Evolutionary conservation across 2,113 vertebrate genomes (phyloP), one percentile per base, ranked within the genome.

Genomic region (Pseudopipra pipra): DNA sequence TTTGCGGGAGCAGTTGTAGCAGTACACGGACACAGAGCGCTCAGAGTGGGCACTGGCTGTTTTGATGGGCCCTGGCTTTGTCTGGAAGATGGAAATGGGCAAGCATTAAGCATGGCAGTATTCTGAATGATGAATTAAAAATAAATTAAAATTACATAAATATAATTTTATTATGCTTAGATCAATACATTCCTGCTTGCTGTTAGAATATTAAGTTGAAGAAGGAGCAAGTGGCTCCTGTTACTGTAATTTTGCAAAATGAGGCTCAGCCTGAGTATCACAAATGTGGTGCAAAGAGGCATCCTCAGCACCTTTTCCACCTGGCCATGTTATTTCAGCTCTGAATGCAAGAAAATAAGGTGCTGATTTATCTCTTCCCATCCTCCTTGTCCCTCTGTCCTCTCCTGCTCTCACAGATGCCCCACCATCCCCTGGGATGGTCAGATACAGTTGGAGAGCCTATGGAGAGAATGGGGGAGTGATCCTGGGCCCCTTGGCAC

Each of bases 1-100:
- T 86, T 92, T 92, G 33, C 55, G 96, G 47, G 97, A 97, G 20
- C 98, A 98, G 94, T 98, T 98, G 96, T 98, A 98, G 97, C 98
- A 98, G 89, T 98, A 98, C 2, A 41, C 52, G 2, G 74, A 47
- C 4, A 86, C 21, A 5, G 97, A 96, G 31, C 80, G 96, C 89
- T 89, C 61, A 1, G 80, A 51, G 46, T 58, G 80, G 8, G 92
- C 80, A 31, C 75, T 24, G 1, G 95, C 93, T 8, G 87, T 93
- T 89, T 95, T 96, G 74, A 98, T 97, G 85, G 98, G 98, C 54
- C 98, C 98, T 16, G 97, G 97, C 87, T 96, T 97, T 28, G 97
- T 98, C 98, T 98, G 97, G 10, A 98, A 96, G 33, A 89, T 9
- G n/a, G 87, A 90, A 95, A 96, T 3, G 49, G 91, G 39, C 49